Conservation (phyloP, 2,113 vertebrate species). For the Empidonax traillii region DNA sequence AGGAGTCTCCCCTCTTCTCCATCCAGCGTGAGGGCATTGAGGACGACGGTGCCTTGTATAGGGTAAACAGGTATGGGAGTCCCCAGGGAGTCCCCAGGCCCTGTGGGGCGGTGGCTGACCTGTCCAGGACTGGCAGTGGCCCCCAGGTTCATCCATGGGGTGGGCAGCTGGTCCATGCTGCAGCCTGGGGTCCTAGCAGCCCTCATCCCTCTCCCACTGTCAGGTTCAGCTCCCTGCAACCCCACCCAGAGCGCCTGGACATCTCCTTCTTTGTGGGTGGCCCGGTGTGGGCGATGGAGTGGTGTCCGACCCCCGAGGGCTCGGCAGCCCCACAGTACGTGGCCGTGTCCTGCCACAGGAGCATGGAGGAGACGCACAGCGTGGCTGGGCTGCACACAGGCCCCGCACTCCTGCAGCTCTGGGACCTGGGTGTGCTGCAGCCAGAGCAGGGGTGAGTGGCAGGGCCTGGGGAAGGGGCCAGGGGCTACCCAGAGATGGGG, state of each 20-base stretch:
- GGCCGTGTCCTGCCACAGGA: slow-evolving; percentile 84
- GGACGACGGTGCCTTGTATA: slow-evolving; percentile 70
- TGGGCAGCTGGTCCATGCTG: rapidly evolving
- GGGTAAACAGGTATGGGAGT: slow-evolving; percentile 80
- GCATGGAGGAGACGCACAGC: slow-evolving; percentile 85
- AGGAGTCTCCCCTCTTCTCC: slow-evolving; percentile 82
- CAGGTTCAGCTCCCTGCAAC: slow-evolving; percentile 83
- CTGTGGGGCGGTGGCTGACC: background rate
- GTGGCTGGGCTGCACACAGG: slow-evolving; percentile 69
- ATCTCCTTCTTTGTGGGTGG: slow-evolving; percentile 86
- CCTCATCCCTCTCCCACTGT: background rate
- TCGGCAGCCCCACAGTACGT: slow-evolving; percentile 78
- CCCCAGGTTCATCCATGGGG: background rate
- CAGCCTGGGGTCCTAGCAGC: background rate
- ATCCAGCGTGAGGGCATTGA: slow-evolving; percentile 82
- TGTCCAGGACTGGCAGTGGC: no score
- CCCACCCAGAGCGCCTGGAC: slow-evolving; percentile 85
- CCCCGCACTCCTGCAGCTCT: slow-evolving; percentile 87
- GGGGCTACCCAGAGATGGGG: no score
- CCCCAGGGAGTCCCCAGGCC: rapidly evolving
- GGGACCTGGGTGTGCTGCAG: slow-evolving; percentile 84
- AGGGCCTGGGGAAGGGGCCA: background rate
- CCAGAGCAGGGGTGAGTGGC: slow-evolving; percentile 79
- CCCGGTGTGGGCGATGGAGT: slow-evolving; percentile 92
- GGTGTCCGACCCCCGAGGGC: slow-evolving; percentile 89